Evolutionary conservation across 2,797 vertebrate genomes (phyloP).

Genomic region (Trachops cirrhosus): DNA sequence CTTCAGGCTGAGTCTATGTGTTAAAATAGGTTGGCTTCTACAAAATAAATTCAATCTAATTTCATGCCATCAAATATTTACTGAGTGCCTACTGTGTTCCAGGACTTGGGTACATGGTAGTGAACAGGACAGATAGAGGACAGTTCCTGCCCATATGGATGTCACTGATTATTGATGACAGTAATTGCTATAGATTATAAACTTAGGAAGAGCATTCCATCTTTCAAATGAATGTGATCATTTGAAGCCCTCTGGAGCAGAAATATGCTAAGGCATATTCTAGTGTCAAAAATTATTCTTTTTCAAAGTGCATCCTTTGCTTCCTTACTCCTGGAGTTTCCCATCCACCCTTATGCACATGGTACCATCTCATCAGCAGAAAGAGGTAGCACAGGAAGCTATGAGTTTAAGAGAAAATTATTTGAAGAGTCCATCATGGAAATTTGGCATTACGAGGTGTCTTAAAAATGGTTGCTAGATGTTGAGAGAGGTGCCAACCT

Average conservation of each 20-base stretch:
- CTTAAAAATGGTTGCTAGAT: not conserved
- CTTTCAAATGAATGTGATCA: slow-evolving; percentile 32
- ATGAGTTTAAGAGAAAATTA: not conserved
- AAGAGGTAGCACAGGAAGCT: not conserved
- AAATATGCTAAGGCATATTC: not conserved
- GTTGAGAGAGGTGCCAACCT: not conserved
- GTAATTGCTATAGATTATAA: slow-evolving; percentile 58
- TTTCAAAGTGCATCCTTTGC: not conserved
- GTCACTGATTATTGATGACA: slow-evolving; percentile 39
- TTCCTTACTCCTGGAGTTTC: not conserved
- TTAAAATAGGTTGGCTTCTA: not conserved
- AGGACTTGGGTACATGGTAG: not conserved
- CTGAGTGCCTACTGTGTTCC: not conserved
- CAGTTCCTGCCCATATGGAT: not conserved
- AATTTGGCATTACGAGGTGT: not conserved
- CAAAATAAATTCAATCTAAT: not conserved
- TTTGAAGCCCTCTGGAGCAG: not conserved
- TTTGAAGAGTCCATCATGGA: not conserved
- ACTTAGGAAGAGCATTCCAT: not conserved
- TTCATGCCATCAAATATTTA: not conserved
- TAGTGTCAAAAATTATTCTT: not conserved
- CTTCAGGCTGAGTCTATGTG: not conserved
- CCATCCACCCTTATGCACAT: not conserved
- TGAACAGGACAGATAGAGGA: not conserved
- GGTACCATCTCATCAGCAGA: not conserved